Base-by-base conservation (phyloP, 2,888 invertebrate species). In the Lasioglossum morio region DNA sequence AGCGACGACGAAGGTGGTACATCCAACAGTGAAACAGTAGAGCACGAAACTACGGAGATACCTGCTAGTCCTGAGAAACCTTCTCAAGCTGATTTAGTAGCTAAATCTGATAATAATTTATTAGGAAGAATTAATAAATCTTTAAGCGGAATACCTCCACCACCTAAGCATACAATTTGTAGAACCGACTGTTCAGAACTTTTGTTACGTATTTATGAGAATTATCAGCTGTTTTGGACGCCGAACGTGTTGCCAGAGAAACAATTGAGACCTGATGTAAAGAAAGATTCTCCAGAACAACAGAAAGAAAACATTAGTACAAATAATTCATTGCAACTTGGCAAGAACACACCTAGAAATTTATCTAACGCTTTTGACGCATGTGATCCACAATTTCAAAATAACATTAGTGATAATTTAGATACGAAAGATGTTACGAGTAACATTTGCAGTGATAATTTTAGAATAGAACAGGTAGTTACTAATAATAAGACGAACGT, bases 61-160 rank as follows among this genome's bases (percentile, higher is more conserved):
- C 34, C 34, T 60, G 82, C 83, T 57, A 92, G 88, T 74, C 90
- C 91, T 2, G 48, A 79, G 4, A 91, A 92, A 66, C 86, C 89
- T 5, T 89, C 93, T 4, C 91, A 90, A 27, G 91, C 91, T 10
- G 94, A 95, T 76, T 85, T 93, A 12, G 81, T 95, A 46, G 76
- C 80, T 4, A 92, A 88, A 80, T 94, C 94, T 4, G 96, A 96
- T 90, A 90, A 92, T 34, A 94, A 93, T 87, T 89, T 96, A 82
- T 88, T 96, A 37, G 94, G 92, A 72, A 94, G 95, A 87, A 94
- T 96, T 74, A 96, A 97, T 94, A 96, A 96, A 93, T 96, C 96
- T 72, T 94, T 98, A 14, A 96, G 96, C 88, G 98, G 98, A 1
- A 96, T 98, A 0, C 96, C 97, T 14, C 98, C 98, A 37, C 98